Percentiles rank a stretch among this genome's conserved stretches.
Conservation (phyloP, 2,888 invertebrate genomes). For the Oscheius onirici region DNA sequence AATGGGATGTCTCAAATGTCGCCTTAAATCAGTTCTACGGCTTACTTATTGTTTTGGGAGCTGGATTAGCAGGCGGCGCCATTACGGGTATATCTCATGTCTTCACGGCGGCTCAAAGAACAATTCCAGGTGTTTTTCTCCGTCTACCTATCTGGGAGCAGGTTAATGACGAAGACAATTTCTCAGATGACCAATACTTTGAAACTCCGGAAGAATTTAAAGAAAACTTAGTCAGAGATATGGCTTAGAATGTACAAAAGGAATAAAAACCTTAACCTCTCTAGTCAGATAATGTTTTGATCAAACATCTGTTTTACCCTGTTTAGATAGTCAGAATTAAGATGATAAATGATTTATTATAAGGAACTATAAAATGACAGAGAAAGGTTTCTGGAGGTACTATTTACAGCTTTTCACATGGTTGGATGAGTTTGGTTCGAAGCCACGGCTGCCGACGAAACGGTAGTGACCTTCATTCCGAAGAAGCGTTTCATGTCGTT, state of each 20-base stretch:
- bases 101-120: not conserved
- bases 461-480: no score
- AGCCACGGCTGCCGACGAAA: no score
- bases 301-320: no score
- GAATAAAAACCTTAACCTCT: not conserved
- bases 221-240: conserved; percentile 5
- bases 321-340: no score
- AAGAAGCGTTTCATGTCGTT: not conserved
- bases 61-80: conserved; percentile 81
- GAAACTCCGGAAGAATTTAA: conserved; percentile 63
- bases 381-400: no score
- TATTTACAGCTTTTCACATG: no score
- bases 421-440: no score
- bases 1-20: conserved; percentile 79
- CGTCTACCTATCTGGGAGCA: conserved; percentile 57
- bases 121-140: conserved; percentile 50
- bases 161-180: conserved; percentile 58
- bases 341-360: no score
- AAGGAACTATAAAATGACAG: no score
- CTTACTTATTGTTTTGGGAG: conserved; percentile 79
- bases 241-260: not conserved
- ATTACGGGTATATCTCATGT: conserved; percentile 76
- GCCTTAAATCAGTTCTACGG: conserved; percentile 83
- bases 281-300: no score
- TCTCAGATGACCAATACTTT: conserved; percentile 63